Evolutionary conservation across 2,113 vertebrate species (phyloP).

Genomic region (Megatriorchis doriae): DNA sequence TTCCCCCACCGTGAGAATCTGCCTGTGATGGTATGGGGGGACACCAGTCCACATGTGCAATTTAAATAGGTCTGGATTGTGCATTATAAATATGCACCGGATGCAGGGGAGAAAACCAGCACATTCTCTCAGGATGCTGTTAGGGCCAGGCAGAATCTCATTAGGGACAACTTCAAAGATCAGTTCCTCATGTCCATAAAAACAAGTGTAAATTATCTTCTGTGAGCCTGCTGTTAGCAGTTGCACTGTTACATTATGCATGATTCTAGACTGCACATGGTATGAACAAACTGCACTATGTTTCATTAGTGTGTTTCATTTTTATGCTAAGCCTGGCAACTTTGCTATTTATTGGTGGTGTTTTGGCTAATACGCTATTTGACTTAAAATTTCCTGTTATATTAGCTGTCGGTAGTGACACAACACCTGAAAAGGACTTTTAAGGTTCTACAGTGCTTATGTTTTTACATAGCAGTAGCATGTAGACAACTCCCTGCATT

Average conservation of each 20-base stretch:
- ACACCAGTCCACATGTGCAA: conserved; percentile 43
- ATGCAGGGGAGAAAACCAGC: conserved; percentile 70
- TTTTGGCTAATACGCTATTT: conserved; percentile 56
- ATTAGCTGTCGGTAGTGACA: conserved; percentile 48
- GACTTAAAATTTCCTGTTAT: conserved; percentile 39
- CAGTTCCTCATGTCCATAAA: conserved; percentile 79
- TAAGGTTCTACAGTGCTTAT: conserved; percentile 1
- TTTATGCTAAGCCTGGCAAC: conserved; percentile 56
- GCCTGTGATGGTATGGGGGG: neutral
- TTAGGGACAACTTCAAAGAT: conserved; percentile 83
- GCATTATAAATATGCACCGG: conserved; percentile 72
- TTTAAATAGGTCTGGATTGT: conserved; percentile 65
- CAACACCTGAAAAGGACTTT: neutral
- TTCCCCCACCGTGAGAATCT: conserved; percentile 11
- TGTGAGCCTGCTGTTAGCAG: conserved; percentile 78
- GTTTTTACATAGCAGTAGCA: neutral
- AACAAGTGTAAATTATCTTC: conserved; percentile 85
- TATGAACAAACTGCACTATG: conserved; percentile 17
- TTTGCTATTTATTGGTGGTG: conserved; percentile 57
- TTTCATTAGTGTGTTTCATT: conserved; percentile 54
- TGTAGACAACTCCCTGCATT: neutral
- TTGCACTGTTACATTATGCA: conserved; percentile 79
- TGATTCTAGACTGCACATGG: conserved; percentile 65
- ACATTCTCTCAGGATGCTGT: conserved; percentile 77
- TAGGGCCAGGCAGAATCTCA: conserved; percentile 80